These are phyloP conservation scores for Syrrhaptes paradoxus DNA, from an alignment of 2,113 vertebrate genomes.

Conservation along the genomic window DNA sequence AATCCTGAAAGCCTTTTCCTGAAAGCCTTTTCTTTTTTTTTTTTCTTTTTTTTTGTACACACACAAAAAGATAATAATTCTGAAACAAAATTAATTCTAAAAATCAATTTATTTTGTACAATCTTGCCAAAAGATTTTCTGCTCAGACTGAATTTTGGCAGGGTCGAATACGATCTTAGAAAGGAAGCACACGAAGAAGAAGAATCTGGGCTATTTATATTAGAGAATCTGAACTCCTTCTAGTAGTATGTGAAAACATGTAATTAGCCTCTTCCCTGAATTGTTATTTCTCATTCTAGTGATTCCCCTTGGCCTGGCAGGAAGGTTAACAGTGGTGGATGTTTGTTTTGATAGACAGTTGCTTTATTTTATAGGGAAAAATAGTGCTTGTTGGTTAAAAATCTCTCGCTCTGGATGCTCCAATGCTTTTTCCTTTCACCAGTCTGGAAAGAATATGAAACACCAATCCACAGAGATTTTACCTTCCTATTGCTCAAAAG, in stretches of 20 bases:
- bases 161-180: not conserved
- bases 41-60: not conserved
- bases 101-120: slow-evolving; percentile 6
- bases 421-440: not conserved
- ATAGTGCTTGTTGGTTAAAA: not conserved
- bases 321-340: not conserved
- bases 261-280: not conserved
- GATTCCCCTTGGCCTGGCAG: not conserved
- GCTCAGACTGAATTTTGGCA: not conserved
- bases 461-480: not conserved
- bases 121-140: not conserved
- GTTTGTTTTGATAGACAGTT: not conserved
- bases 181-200: not conserved
- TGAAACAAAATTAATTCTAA: not conserved
- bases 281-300: not conserved
- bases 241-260: not conserved
- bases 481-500: not conserved
- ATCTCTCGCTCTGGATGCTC: not conserved
- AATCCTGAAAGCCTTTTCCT: not conserved
- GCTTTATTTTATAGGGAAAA: not conserved
- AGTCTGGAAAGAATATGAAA: not conserved
- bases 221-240: not conserved
- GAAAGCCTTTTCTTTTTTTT: not conserved
- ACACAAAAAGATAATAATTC: not conserved
- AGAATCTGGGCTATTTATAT: not conserved